phyloP scores from a whole-genome alignment of 2,888 invertebrate genomes.

The Emmelina monodactyla region DNA sequence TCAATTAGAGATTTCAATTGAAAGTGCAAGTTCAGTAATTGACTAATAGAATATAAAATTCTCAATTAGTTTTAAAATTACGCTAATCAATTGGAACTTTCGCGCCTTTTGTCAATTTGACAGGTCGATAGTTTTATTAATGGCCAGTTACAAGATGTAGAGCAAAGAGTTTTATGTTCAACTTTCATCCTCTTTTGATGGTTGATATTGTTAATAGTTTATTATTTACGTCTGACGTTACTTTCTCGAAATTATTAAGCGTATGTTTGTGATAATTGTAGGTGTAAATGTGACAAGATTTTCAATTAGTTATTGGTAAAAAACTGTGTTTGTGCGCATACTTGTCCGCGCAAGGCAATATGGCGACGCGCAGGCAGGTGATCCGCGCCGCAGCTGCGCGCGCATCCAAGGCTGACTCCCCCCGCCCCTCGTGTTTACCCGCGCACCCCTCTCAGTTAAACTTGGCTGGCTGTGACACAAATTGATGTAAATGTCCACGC shows the following conservation, averaged over 20 bases:
- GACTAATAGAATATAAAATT: slow-evolving; percentile 22
- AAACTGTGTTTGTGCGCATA: slow-evolving; percentile 25
- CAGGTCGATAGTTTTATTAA: not conserved
- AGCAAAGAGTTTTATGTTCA: not conserved
- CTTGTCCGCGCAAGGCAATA: slow-evolving; percentile 45
- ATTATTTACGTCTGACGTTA: too few relatives aligned
- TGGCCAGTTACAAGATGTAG: slow-evolving; percentile 1
- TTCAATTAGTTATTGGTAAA: slow-evolving; percentile 4
- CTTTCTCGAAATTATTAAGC: too few relatives aligned
- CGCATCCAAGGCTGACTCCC: slow-evolving; percentile 48
- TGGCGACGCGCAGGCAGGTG: slow-evolving; percentile 54
- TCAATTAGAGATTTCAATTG: too few relatives aligned
- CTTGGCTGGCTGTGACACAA: too few relatives aligned
- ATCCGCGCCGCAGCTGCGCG: slow-evolving; percentile 46
- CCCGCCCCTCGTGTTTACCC: slow-evolving; percentile 33
- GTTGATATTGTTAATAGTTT: too few relatives aligned
- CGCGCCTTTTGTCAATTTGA: slow-evolving; percentile 12
- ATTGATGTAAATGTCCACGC: not conserved
- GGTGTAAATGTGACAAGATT: slow-evolving; percentile 10
- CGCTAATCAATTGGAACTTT: slow-evolving; percentile 23
- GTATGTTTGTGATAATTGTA: too few relatives aligned
- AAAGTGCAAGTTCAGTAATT: slow-evolving; percentile 17
- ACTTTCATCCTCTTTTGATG: too few relatives aligned
- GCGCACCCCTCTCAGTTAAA: not conserved
- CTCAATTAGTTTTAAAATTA: slow-evolving; percentile 19